Base-by-base conservation (phyloP, 2,113 vertebrate species). In the Pleuronectes platessa region DNA sequence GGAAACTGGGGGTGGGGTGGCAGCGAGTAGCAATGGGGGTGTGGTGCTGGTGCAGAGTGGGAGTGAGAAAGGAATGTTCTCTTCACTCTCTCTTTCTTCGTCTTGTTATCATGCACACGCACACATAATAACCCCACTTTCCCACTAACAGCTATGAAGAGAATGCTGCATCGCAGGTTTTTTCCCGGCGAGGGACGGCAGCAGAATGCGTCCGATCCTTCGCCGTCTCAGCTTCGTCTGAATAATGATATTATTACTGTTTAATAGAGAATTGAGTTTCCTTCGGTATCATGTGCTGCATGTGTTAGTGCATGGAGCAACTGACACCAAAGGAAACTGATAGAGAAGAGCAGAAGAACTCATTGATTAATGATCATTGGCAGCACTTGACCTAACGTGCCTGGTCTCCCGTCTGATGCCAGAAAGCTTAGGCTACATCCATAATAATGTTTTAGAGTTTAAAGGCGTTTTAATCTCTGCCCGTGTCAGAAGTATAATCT, bases 1-100 rank as follows among this genome's bases (percentile, higher is more conserved):
- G 97, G 97, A 99, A 98, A 95, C 95, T 94, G 96, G 97, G 94
- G 95, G 96, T 95, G 95, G 96, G 89, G 93, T 90, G 88, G 92
- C 92, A 93, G 90, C 21, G 86, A 80, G 84, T 94, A 94, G 94
- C 94, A 66, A 82, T 68, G 87, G 89, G 88, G 88, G 88, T 77
- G 90, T 90, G 86, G 84, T 85, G 87, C 83, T 66, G 87, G 84
- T 66, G 83, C 80, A 86, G 90, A 90, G 88, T 93, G 94, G 95
- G 94, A 96, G 96, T 96, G 96, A 85, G 88, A 96, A 95, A 96
- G 96, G 96, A 98, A 99, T 97, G 96, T 91, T 93, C 91, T 88
- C 91, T 88, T 51, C 47, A 17, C 18, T 51, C 88, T 83, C 88
- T 87, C 86, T 78, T 90, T 93, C 89, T 77, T 86, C 84, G 76